phyloP scores from a whole-genome alignment of 2,113 vertebrate genomes.

The Eolophus roseicapilla region DNA sequence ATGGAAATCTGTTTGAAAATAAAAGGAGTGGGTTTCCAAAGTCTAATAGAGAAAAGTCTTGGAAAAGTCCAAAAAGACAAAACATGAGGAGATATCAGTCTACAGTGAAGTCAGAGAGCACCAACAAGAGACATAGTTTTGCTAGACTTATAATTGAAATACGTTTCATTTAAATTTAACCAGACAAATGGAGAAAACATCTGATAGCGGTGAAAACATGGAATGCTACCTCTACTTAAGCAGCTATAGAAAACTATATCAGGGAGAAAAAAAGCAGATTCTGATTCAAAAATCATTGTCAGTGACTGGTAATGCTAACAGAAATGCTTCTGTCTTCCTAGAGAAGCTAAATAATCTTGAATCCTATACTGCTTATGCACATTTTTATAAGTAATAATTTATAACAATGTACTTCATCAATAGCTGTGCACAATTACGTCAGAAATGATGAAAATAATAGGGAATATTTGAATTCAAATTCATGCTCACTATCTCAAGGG shows the following conservation, averaged over 20 bases:
- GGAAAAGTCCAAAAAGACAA: neutral
- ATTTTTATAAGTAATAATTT: neutral
- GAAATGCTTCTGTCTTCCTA: neutral
- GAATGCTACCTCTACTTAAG: neutral
- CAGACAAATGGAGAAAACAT: neutral
- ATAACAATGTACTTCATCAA: neutral
- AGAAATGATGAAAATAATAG: neutral
- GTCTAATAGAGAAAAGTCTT: neutral
- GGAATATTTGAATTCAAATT: neutral
- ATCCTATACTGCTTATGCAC: neutral
- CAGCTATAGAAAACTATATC: neutral
- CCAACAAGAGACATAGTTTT: neutral
- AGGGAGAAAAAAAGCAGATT: neutral
- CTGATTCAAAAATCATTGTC: neutral
- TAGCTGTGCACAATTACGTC: neutral
- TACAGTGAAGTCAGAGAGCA: neutral
- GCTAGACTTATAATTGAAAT: neutral
- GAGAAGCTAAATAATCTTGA: neutral
- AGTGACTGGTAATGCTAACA: neutral
- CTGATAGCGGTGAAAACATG: neutral
- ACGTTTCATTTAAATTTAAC: neutral
- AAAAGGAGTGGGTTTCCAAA: neutral
- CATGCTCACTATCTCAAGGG: neutral
- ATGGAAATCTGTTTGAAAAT: neutral
- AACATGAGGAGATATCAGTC: neutral